These are phyloP conservation scores for Acrobasis repandana DNA, from an alignment of 2,888 invertebrate genomes.

Conservation along the genomic window DNA sequence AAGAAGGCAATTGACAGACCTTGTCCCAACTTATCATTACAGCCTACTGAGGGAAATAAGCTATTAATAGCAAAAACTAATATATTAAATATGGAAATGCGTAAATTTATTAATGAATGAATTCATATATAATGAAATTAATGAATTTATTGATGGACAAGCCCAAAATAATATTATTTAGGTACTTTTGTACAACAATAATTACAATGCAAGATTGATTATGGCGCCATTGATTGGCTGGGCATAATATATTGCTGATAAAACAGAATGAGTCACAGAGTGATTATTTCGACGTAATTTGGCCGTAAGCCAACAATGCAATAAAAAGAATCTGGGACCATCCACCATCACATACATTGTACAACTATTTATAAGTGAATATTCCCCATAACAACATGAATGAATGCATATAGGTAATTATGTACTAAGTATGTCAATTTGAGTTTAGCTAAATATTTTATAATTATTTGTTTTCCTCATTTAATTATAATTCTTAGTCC, in stretches of 20 bases:
- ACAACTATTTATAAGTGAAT: not conserved
- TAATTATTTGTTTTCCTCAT: too few relatives aligned
- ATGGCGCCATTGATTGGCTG: not conserved
- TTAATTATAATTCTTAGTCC: too few relatives aligned
- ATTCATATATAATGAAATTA: too few relatives aligned
- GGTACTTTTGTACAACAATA: not conserved
- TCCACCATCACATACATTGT: not conserved
- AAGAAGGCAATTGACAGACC: too few relatives aligned
- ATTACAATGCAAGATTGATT: not conserved
- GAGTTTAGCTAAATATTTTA: too few relatives aligned
- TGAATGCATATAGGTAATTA: not conserved
- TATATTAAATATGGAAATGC: too few relatives aligned
- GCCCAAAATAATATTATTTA: not conserved
- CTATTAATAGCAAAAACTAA: too few relatives aligned
- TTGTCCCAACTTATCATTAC: too few relatives aligned
- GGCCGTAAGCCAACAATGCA: constrained; percentile 19
- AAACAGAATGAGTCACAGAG: constrained; percentile 15
- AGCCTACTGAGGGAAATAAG: too few relatives aligned
- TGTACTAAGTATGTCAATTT: too few relatives aligned
- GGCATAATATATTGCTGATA: constrained; percentile 17
- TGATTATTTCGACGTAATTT: constrained; percentile 13
- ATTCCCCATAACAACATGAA: not conserved
- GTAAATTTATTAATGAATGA: too few relatives aligned
- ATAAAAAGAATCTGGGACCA: constrained; percentile 2
- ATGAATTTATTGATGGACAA: not conserved